Conservation (phyloP, 2,797 vertebrate species). For the Tragelaphus oryx region DNA sequence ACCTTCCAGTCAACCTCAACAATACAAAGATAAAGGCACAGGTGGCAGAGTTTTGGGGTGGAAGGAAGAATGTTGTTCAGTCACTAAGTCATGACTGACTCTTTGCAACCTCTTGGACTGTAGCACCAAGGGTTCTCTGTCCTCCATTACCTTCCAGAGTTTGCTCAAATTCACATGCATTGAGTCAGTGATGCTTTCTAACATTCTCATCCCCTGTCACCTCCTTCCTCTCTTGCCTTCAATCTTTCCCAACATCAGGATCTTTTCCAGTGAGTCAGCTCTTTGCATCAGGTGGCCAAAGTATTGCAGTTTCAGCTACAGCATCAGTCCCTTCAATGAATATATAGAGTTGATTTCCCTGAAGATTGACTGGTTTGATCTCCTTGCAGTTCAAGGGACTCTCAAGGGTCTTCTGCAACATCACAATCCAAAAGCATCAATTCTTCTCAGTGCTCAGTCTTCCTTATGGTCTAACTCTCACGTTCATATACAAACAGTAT, state of each 20-base stretch:
- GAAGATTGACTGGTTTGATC: not conserved
- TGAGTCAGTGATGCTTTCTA: not conserved
- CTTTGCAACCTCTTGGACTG: not conserved
- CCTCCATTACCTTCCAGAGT: not conserved
- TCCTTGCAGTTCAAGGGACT: not conserved
- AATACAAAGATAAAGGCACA: not conserved
- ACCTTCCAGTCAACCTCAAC: not conserved
- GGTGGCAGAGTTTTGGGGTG: not conserved
- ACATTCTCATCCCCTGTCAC: not conserved
- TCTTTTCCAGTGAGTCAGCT: not conserved
- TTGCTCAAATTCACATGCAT: not conserved
- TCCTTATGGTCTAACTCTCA: not conserved
- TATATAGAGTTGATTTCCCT: not conserved
- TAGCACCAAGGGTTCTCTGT: not conserved
- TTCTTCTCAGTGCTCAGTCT: not conserved
- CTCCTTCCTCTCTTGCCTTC: not conserved
- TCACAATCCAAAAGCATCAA: not conserved
- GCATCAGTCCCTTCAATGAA: not conserved
- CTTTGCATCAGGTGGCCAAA: not conserved
- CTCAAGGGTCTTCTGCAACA: not conserved
- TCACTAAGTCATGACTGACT: not conserved
- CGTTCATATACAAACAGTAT: not conserved
- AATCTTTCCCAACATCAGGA: not conserved
- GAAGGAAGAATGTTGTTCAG: not conserved
- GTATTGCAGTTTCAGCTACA: not conserved